Conservation (phyloP, 2,888 invertebrate genomes). For the Ophraella communa region DNA sequence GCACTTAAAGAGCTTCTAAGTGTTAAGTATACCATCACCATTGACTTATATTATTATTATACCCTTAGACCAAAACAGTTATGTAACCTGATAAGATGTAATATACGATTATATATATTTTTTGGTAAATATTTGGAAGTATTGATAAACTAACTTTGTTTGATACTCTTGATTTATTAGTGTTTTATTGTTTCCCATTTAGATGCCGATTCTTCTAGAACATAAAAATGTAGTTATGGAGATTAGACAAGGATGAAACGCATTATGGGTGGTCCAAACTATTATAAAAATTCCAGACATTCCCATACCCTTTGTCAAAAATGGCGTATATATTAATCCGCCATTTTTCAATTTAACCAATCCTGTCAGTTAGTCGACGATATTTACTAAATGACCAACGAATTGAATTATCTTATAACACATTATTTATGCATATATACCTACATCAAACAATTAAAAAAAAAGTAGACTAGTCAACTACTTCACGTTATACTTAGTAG, state of each 20-base stretch:
- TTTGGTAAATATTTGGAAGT: neutral
- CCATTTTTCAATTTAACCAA: slow-evolving; percentile 45
- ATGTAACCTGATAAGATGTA: too few species aligned
- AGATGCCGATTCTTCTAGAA: neutral
- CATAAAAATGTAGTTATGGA: neutral
- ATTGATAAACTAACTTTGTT: neutral
- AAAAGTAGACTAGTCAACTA: slow-evolving; percentile 45
- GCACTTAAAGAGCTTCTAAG: too few species aligned
- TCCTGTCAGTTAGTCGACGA: slow-evolving; percentile 33
- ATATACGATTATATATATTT: too few species aligned
- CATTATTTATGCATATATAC: slow-evolving; percentile 44
- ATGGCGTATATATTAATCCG: slow-evolving; percentile 44
- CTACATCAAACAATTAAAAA: slow-evolving; percentile 40
- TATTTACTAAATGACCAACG: slow-evolving; percentile 43
- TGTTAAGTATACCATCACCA: too few species aligned
- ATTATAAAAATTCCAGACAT: slow-evolving; percentile 22
- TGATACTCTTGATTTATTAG: neutral
- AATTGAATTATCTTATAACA: slow-evolving; percentile 39
- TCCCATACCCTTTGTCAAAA: slow-evolving; percentile 34
- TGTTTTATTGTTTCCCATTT: neutral
- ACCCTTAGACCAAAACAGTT: too few species aligned
- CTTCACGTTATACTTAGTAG: slow-evolving; percentile 42
- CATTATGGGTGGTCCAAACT: slow-evolving; percentile 6
- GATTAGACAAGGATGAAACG: neutral
- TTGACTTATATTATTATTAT: too few species aligned